Base-by-base conservation (phyloP, 2,113 vertebrate genomes). In the Mugil cephalus region DNA sequence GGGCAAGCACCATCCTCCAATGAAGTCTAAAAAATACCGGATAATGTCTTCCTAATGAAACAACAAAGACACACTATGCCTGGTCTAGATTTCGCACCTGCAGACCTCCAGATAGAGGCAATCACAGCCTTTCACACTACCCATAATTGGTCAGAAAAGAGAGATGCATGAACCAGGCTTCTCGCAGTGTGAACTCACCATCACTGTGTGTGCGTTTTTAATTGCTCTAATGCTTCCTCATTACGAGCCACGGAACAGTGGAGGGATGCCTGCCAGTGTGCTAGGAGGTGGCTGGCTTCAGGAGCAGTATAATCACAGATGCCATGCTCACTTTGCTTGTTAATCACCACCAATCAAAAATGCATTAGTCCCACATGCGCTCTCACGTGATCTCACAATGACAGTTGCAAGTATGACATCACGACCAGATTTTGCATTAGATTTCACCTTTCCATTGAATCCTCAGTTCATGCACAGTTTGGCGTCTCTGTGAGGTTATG, bases 341-440 rank as follows among this genome's bases (percentile, higher is more conserved):
- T 80, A 82, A 79, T 87, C 71, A 68, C 65, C 34, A 45, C 38
- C 68, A 68, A 74, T 84, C 55, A 77, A 67, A 85, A 77, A 63
- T 18, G 69, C 64, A 68, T 87, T 59, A 85, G 72, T 62, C 71
- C 45, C 46, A 63, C 52, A 52, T 3, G 40, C 47, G 59, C 35
- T 9, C 34, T 51, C 39, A 39, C 15, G 9, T 35, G 46, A 79
- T 61, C 39, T 8, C 13, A n/a, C 19, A 56, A 10, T n/a, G n/a
- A 70, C 15, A 40, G 55, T 46, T 24, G 12, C 43, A 30, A 24
- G 34, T 13, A 14, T 34, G 43, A 39, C 56, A 7, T 10, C 3
- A 1, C 9, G 13, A 52, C 24, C 24, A 5, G 3, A 30, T 30
- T 36, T 19, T 10, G 14, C 30, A 13, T 18, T 18, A 47, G 2